Conservation (phyloP, 2,113 vertebrate species). For the Protomyctophum bolini region DNA sequence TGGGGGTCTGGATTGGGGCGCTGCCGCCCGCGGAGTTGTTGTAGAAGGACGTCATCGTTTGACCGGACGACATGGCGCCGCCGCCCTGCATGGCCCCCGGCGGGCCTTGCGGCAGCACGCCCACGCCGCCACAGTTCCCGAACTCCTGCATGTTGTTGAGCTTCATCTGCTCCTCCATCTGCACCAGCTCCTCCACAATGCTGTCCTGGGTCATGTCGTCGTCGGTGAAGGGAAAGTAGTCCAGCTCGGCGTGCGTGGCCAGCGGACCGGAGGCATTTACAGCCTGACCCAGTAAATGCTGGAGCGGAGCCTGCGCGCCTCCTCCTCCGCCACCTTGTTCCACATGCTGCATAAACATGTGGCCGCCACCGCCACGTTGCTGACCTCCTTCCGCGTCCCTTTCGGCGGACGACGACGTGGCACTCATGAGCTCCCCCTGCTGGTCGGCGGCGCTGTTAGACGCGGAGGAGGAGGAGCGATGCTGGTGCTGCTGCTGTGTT, state of each 20-base stretch:
- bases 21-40: constrained; percentile 84
- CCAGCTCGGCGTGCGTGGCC: constrained; percentile 83
- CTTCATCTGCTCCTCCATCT: constrained; percentile 99
- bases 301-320: constrained; percentile 45
- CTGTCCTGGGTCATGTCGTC: constrained; percentile 98
- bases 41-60: constrained; percentile 82
- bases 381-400: constrained; percentile 78
- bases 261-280: constrained; percentile 84
- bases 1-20: constrained; percentile 86
- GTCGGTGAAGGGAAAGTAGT: constrained; percentile 92
- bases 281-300: constrained; percentile 76
- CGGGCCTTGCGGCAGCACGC: constrained; percentile 77
- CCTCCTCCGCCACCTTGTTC: constrained; percentile 49
- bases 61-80: constrained; percentile 77
- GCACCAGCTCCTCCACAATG: constrained; percentile 97
- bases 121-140: constrained; percentile 67
- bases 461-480: constrained; percentile 73
- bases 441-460: constrained; percentile 70
- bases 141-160: constrained; percentile 85
- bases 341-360: constrained; percentile 76
- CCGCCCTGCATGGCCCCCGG: constrained; percentile 74
- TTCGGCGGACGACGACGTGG: constrained; percentile 78
- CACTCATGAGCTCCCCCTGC: constrained; percentile 79
- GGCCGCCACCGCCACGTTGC: constrained; percentile 43
- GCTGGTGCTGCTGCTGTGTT: constrained; percentile 82